phyloP scores from a whole-genome alignment of 2,797 vertebrate genomes.

The Halcyon chelicuti region DNA sequence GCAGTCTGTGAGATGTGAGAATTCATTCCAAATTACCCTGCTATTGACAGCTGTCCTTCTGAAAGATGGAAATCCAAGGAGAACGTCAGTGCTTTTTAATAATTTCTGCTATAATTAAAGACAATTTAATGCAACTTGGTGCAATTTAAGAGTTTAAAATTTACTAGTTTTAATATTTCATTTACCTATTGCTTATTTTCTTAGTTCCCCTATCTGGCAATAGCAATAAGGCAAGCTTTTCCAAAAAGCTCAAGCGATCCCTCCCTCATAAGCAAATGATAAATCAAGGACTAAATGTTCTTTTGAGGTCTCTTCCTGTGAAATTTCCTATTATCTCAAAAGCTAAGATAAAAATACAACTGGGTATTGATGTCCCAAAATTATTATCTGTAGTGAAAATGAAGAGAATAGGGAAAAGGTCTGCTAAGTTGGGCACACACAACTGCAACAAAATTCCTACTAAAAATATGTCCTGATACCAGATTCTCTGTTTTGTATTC shows the following conservation, averaged over 20 bases:
- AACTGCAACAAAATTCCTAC: not conserved
- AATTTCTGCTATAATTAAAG: not conserved
- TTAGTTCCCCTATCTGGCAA: not conserved
- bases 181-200: not conserved
- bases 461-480: not conserved
- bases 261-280: not conserved
- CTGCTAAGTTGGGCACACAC: not conserved
- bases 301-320: not conserved
- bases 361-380: conserved; percentile 16
- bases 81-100: not conserved
- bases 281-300: conserved; percentile 21
- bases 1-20: not conserved
- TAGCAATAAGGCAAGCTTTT: not conserved
- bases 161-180: not conserved
- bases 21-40: not conserved
- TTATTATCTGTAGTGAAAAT: conserved; percentile 15
- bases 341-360: conserved; percentile 5
- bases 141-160: not conserved
- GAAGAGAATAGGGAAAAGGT: not conserved
- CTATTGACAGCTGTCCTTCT: not conserved
- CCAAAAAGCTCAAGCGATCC: not conserved
- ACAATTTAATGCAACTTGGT: not conserved
- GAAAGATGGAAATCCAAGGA: not conserved
- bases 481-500: not conserved
- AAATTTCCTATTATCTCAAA: conserved; percentile 9